phyloP scores from a whole-genome alignment of 2,113 vertebrate genomes.

The Oncorhynchus nerka region DNA sequence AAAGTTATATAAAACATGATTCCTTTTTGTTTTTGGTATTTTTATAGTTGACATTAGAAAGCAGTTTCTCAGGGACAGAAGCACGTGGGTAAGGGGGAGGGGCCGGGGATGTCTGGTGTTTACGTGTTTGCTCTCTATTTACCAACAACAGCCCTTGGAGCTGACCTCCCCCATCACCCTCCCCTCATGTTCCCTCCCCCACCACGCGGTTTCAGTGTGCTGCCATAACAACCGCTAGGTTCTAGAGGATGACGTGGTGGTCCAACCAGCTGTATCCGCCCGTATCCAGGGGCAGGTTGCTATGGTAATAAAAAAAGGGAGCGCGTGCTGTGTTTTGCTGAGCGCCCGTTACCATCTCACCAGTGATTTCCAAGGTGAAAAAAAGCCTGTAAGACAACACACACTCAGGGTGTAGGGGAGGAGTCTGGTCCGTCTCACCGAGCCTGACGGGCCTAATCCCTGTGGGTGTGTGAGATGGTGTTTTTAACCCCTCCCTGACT shows the following conservation, averaged over 20 bases:
- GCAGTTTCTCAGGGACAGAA: too few relatives aligned
- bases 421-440: constrained; percentile 15
- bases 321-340: constrained; percentile 57
- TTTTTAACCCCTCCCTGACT: too few relatives aligned
- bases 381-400: constrained; percentile 16
- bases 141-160: constrained; percentile 16
- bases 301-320: constrained; percentile 73
- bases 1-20: too few relatives aligned
- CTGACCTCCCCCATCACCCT: neutral
- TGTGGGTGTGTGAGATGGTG: constrained; percentile 16
- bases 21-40: too few relatives aligned
- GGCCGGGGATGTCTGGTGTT: neutral
- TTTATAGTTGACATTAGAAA: too few relatives aligned
- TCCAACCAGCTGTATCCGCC: constrained; percentile 77
- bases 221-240: constrained; percentile 64
- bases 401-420: constrained; percentile 28
- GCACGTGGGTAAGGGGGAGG: too few relatives aligned
- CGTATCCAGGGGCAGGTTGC: constrained; percentile 67
- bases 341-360: constrained; percentile 69
- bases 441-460: constrained; percentile 40
- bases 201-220: constrained; percentile 62
- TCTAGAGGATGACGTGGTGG: constrained; percentile 34
- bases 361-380: constrained; percentile 47
- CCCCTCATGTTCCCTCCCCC: neutral
- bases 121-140: constrained; percentile 48